These are phyloP conservation scores for Podocnemis expansa DNA, from an alignment of 2,113 vertebrate genomes.

Conservation along the genomic window DNA sequence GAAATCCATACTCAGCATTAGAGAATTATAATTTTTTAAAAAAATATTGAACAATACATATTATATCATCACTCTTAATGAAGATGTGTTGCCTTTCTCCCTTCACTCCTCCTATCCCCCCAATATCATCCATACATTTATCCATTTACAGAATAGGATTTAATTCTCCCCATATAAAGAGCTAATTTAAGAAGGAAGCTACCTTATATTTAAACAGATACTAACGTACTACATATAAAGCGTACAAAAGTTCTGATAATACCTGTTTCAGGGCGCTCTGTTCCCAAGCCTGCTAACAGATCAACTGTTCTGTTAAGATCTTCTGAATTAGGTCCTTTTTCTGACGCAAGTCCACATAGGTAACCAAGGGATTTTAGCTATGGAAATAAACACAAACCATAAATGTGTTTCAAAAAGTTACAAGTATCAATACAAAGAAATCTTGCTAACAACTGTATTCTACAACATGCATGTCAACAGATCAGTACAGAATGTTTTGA, in stretches of 20 bases:
- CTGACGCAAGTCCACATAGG: constrained; percentile 92
- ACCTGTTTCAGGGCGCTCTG: constrained; percentile 95
- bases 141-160: not conserved
- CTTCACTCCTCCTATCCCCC: not conserved
- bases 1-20: not conserved
- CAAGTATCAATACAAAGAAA: not conserved
- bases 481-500: not conserved
- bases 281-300: constrained; percentile 92
- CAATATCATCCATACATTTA: not conserved
- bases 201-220: not conserved
- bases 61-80: not conserved
- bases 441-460: not conserved
- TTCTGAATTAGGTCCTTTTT: constrained; percentile 91
- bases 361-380: constrained; percentile 93
- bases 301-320: constrained; percentile 96
- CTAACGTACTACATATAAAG: not conserved
- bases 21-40: not conserved
- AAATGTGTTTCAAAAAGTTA: not conserved
- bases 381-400: constrained; percentile 9
- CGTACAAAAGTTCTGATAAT: not conserved
- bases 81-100: not conserved
- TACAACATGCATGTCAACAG: not conserved
- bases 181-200: not conserved
- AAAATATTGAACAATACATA: not conserved
- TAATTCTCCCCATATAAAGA: not conserved